phyloP scores from a whole-genome alignment of 2,888 invertebrate genomes.

The Ommatoiulus sabulosus region DNA sequence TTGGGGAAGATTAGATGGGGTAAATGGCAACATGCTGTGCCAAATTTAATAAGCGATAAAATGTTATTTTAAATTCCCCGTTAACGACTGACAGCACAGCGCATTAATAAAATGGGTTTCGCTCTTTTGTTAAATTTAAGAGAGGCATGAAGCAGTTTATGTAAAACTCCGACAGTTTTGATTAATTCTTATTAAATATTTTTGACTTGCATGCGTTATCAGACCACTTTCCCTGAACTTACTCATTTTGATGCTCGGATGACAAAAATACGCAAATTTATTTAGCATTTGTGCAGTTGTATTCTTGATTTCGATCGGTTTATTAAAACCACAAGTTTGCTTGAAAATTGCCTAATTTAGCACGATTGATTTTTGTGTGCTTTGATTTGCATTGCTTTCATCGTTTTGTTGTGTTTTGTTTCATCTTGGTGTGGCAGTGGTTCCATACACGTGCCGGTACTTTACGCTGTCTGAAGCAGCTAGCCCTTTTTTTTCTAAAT shows the following conservation, averaged over 20 bases:
- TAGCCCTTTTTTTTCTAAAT: too few species aligned
- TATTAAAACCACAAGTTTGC: constrained; percentile 34
- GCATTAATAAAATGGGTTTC: neutral
- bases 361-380: neutral
- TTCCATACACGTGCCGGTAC: too few species aligned
- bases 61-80: neutral
- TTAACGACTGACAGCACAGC: neutral
- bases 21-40: neutral
- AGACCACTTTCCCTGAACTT: neutral
- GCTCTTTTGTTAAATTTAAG: neutral
- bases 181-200: neutral
- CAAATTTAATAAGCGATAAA: neutral
- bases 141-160: neutral
- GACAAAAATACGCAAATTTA: neutral
- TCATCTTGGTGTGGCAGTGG: neutral
- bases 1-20: neutral
- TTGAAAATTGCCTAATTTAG: neutral
- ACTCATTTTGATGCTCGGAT: constrained; percentile 22
- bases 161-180: neutral
- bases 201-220: neutral
- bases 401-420: neutral
- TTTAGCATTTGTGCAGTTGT: constrained; percentile 17
- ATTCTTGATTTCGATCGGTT: neutral
- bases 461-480: too few species aligned
- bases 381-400: neutral